Conservation (phyloP, 1,140 invertebrate genomes). For the Catajapyx aquilonaris region DNA sequence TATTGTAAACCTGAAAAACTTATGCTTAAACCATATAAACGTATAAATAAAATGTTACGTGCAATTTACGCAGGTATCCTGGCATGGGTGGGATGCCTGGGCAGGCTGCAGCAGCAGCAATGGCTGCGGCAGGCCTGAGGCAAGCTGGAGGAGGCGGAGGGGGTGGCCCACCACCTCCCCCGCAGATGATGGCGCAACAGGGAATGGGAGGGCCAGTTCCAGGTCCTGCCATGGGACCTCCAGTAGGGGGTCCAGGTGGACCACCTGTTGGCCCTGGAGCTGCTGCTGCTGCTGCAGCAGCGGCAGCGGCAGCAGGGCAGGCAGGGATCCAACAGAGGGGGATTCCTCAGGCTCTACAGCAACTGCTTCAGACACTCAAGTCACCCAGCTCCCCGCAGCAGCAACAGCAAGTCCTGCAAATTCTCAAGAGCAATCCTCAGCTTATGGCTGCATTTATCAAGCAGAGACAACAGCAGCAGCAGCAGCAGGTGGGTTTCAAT, state of each 20-base stretch:
- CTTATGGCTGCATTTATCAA: conserved; percentile 94
- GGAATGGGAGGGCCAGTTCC: conserved; percentile 6
- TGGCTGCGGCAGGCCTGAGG: conserved; percentile 9
- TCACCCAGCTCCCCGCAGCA: conserved; percentile 77
- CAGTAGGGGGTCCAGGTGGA: no score
- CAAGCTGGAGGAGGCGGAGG: conserved; percentile 6
- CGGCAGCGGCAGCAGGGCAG: conserved; percentile 10
- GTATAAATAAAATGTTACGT: no score
- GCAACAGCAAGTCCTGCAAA: conserved; percentile 76
- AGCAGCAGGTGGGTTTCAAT: conserved; percentile 17
- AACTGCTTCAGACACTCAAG: conserved; percentile 70
- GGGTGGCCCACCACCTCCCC: conserved; percentile 7
- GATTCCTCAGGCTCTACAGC: conserved; percentile 48
- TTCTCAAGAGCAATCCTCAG: conserved; percentile 84
- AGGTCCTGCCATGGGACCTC: no score
- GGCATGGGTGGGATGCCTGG: conserved; percentile 17
- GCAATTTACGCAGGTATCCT: no score
- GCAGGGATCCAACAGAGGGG: conserved; percentile 31
- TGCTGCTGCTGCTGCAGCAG: conserved; percentile 19
- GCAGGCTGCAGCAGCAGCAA: conserved; percentile 9
- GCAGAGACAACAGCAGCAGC: conserved; percentile 43
- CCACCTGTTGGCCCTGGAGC: conserved; percentile 24
- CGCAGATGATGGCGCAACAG: conserved; percentile 10
- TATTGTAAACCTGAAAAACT: no score
- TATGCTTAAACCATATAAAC: no score